Percentiles rank a stretch among this genome's conserved stretches.
These are phyloP conservation scores for Xiphorhynchus erythropygius DNA, from an alignment of 2,797 vertebrate species.

Conservation along the genomic window DNA sequence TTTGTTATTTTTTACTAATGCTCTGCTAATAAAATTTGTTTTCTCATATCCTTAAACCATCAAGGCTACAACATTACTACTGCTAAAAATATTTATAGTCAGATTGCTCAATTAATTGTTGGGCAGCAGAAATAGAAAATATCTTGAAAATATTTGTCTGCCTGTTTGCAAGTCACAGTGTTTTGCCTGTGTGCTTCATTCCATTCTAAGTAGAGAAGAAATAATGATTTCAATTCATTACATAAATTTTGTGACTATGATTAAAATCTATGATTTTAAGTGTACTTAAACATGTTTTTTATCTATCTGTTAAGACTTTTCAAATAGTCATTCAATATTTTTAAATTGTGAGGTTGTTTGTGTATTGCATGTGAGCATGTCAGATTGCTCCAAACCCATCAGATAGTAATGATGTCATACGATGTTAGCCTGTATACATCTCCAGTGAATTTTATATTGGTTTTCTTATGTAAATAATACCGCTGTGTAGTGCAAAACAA, in stretches of 20 bases:
- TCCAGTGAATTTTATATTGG: neutral
- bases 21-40: constrained; percentile 15
- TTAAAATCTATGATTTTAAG: neutral
- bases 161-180: neutral
- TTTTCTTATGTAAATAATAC: neutral
- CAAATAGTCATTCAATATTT: neutral
- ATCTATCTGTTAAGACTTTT: neutral
- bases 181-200: neutral
- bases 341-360: neutral
- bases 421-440: neutral
- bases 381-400: neutral
- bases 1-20: constrained; percentile 11
- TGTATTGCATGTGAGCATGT: neutral
- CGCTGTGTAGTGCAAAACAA: neutral
- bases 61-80: neutral
- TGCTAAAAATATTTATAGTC: constrained; percentile 20
- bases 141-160: neutral
- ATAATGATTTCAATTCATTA: neutral
- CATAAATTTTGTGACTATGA: neutral
- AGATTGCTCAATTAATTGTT: neutral
- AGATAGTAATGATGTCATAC: neutral
- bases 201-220: neutral
- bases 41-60: neutral
- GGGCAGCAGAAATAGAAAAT: neutral
- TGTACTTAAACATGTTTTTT: neutral